Evolutionary conservation across 2,888 invertebrate genomes (phyloP), one percentile per base, ranked within the genome.

Genomic region (Athrips mouffetella): DNA sequence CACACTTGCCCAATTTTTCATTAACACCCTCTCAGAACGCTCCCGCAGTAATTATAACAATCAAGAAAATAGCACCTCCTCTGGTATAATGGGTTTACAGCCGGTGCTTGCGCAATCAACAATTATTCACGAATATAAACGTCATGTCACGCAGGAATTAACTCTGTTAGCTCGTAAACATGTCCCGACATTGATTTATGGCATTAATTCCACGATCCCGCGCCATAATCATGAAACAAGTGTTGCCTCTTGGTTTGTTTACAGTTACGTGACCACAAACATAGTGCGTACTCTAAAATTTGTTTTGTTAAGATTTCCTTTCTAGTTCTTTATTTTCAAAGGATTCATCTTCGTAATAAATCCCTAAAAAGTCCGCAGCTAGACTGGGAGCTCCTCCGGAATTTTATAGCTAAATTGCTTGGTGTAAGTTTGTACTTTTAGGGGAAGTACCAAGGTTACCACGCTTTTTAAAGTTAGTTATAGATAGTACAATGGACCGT

Each of bases 91-190:
- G 48, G 46, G 33, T 47, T 48, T 50, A 48, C 47, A 45, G 49
- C 41, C 44, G 45, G 47, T 47, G 48, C 15, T 3, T 64, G 62
- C 62, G 66, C 79, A 79, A 78, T 80, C 77, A 80, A 84, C 87
- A 79, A 85, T 84, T 84, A 83, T 79, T 85, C 84, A 86, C 74
- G 80, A 81, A 81, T 83, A 85, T 84, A 84, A 84, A 77, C 84
- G 84, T 84, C 85, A 85, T 79, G 85, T 85, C 83, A 79, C 73
- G 73, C 63, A 71, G 82, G 82, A 80, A 85, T 84, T 85, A 85
- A 87, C 84, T 85, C 83, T 82, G 85, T 84, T 84, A 85, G 83
- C 84, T 83, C 84, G 84, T 86, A 86, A 85, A 87, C 84, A 86
- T 82, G 79, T 76, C 77, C 73, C 74, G 82, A 81, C 85, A 78